A percentile compares a stretch with the other conserved stretches of the same genome.
These are phyloP conservation scores for Trypoxylus dichotomus DNA, from an alignment of 1,140 invertebrate genomes.

Conservation along the genomic window DNA sequence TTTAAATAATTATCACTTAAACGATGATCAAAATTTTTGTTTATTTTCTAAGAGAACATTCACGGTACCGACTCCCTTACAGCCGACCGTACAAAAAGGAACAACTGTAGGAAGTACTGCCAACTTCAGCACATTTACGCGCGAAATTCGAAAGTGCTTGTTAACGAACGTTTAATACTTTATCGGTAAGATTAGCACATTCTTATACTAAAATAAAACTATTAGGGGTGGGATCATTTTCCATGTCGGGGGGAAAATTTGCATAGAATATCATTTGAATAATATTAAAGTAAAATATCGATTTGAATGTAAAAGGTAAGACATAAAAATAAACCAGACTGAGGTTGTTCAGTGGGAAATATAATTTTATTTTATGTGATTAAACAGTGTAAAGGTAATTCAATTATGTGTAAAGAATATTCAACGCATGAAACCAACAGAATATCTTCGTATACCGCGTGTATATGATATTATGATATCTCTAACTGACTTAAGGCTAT, in stretches of 20 bases:
- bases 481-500: too few species aligned
- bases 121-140: neutral
- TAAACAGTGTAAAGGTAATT: too few species aligned
- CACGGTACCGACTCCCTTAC: neutral
- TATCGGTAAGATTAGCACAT: neutral
- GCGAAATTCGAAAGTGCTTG: neutral
- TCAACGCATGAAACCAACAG: too few species aligned
- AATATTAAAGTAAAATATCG: neutral
- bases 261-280: conserved; percentile 5
- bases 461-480: too few species aligned
- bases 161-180: neutral
- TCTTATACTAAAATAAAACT: neutral
- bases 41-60: conserved; percentile 24
- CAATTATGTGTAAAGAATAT: too few species aligned
- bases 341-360: too few species aligned
- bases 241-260: neutral
- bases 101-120: neutral
- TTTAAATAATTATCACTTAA: conserved; percentile 36
- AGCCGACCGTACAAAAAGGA: conserved; percentile 12
- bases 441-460: too few species aligned
- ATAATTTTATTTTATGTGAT: too few species aligned
- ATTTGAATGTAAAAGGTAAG: too few species aligned
- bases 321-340: too few species aligned
- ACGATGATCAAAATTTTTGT: conserved; percentile 37
- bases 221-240: neutral